Base-by-base conservation (phyloP, 2,797 vertebrate genomes). In the Petrocephalus schoutedeni region DNA sequence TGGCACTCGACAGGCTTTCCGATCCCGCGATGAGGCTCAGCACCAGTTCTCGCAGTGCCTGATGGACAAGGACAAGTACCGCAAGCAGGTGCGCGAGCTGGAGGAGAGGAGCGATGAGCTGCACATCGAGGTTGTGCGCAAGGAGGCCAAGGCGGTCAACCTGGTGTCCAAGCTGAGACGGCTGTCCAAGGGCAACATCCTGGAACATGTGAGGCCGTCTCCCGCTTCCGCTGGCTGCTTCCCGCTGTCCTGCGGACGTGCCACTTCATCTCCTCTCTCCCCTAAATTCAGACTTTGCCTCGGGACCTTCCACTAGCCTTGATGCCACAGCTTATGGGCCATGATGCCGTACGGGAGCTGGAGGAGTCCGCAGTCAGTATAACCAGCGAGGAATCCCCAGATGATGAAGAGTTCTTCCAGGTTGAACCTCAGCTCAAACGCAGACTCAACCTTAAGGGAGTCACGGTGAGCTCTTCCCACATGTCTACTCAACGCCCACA, bases 41-140 rank as follows among this genome's bases (percentile, higher is more conserved):
- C 97, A 97, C 0, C 98, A 98, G 4, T 98, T 97, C 89, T 99
- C 98, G 0, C 97, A 99, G 91, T 97, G 98, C 84, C 94, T 99
- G 36, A 94, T 99, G 0, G 98, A 99, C 91, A 99, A 99, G 90
- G 98, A 99, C 92, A 99, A 99, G 87, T 98, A 99, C 92, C 95
- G 98, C 87, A 99, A 99, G 89, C 98, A 99, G 94, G 99, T 99
- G 92, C 94, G 98, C 0, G 98, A 99, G 92, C 94, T 98, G 93
- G 98, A 99, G 94, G 98, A 99, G 94, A 97, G 92, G 92, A 98
- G 96, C 0, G 98, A 99, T 0, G 98, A 99, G 83, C 97, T 98
- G 54, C 93, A 97, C 0, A 98, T 98, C 0, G 97, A 98, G 92
- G 96, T 97, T 3, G 98, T 98, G 4, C 95, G 96, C 83, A 98